These are phyloP conservation scores for Carassius auratus DNA, from an alignment of 2,113 vertebrate species.

Conservation along the genomic window DNA sequence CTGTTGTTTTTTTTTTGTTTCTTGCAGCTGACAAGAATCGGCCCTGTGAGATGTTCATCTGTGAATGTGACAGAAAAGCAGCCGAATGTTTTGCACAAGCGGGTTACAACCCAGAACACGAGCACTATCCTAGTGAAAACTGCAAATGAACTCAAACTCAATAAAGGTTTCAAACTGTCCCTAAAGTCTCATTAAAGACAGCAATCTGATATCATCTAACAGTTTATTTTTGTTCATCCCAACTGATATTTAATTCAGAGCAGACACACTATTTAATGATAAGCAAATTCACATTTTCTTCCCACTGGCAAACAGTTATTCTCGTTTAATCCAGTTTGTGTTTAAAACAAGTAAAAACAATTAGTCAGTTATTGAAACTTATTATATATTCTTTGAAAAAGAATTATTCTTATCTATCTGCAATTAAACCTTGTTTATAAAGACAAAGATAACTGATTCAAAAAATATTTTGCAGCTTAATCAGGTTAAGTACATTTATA, in stretches of 20 bases:
- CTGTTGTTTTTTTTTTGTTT: background rate
- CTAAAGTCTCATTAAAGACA: constrained; percentile 3
- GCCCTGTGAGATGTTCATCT: constrained; percentile 75
- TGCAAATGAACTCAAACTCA: constrained; percentile 8
- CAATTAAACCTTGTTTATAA: background rate
- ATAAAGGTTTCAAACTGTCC: background rate
- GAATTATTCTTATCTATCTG: background rate
- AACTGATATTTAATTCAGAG: background rate
- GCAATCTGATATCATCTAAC: background rate
- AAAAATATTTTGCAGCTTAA: no score
- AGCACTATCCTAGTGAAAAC: background rate
- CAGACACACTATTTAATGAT: background rate
- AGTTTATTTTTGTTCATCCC: background rate
- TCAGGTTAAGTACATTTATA: background rate
- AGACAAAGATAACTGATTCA: no score
- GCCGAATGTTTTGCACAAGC: constrained; percentile 78
- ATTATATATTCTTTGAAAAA: background rate
- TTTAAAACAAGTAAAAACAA: background rate
- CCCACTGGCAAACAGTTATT: no score
- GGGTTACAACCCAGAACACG: constrained; percentile 60
- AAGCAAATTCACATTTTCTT: background rate
- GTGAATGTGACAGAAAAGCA: constrained; percentile 80
- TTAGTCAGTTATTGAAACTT: background rate
- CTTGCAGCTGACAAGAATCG: constrained; percentile 67
- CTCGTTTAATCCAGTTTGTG: background rate